Conservation (phyloP, 2,797 vertebrate species). For the Pipistrellus kuhlii region DNA sequence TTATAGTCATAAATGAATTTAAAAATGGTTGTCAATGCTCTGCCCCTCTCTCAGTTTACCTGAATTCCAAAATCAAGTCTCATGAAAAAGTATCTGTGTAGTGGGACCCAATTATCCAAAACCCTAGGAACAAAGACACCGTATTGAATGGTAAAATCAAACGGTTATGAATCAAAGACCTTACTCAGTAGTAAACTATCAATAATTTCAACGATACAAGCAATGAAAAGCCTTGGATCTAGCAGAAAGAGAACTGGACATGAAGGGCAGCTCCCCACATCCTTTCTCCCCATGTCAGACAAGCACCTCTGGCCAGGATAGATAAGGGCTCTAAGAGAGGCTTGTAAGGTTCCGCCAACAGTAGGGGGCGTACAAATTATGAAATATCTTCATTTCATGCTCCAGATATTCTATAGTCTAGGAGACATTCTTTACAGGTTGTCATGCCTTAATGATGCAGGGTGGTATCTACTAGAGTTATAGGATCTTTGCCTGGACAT, state of each 20-base stretch:
- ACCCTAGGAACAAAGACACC: neutral
- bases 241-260: neutral
- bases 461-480: neutral
- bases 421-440: neutral
- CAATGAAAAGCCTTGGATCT: neutral
- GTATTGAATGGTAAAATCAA: neutral
- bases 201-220: neutral
- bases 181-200: neutral
- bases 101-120: neutral
- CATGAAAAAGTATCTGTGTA: neutral
- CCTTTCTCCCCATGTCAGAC: neutral
- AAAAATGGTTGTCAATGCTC: neutral
- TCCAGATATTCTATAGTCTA: neutral
- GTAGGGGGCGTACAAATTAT: neutral
- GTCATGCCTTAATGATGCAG: neutral
- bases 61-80: neutral
- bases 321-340: neutral
- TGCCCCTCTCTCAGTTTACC: neutral
- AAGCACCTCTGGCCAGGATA: neutral
- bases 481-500: neutral
- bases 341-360: neutral
- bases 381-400: neutral
- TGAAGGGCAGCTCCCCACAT: neutral
- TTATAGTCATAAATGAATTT: neutral
- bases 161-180: neutral